These are phyloP conservation scores for Volucella zonaria DNA, from an alignment of 2,888 invertebrate species.

Conservation along the genomic window DNA sequence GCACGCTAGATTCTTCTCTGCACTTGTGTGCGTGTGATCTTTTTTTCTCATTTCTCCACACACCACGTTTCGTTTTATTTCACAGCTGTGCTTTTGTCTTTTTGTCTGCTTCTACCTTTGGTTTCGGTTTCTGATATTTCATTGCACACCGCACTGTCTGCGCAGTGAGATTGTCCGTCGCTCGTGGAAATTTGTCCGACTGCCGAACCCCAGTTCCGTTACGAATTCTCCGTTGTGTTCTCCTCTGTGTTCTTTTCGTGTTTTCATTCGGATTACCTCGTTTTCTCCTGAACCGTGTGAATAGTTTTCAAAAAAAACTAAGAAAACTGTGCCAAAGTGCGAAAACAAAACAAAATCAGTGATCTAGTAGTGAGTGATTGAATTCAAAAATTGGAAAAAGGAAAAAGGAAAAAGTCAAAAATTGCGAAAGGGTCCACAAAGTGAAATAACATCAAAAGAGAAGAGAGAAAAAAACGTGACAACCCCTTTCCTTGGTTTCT, in stretches of 20 bases:
- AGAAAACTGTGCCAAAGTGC: constrained; percentile 43
- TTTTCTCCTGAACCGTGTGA: constrained; percentile 51
- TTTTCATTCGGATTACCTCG: constrained; percentile 44
- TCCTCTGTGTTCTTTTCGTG: constrained; percentile 35
- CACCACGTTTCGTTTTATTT: constrained; percentile 11
- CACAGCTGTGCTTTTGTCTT: constrained; percentile 32
- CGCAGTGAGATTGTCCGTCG: constrained; percentile 30
- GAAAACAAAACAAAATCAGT: constrained; percentile 25
- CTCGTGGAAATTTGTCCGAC: constrained; percentile 23
- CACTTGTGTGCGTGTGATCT: constrained; percentile 33
- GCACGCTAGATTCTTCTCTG: constrained; percentile 13
- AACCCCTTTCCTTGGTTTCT: not conserved
- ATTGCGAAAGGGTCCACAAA: constrained; percentile 7
- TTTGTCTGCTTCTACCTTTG: no score
- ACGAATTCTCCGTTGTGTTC: constrained; percentile 49
- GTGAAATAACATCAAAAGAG: constrained; percentile 31
- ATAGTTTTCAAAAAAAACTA: constrained; percentile 28
- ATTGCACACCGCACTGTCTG: constrained; percentile 50
- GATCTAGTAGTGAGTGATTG: constrained; percentile 48
- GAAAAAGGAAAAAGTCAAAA: constrained; percentile 20
- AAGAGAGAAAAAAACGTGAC: constrained; percentile 24
- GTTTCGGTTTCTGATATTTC: constrained; percentile 15
- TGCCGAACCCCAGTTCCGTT: constrained; percentile 49
- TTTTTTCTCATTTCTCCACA: constrained; percentile 44
- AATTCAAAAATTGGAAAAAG: constrained; percentile 20